These are phyloP conservation scores for Hyles lineata DNA, from an alignment of 2,888 invertebrate genomes.

Conservation along the genomic window DNA sequence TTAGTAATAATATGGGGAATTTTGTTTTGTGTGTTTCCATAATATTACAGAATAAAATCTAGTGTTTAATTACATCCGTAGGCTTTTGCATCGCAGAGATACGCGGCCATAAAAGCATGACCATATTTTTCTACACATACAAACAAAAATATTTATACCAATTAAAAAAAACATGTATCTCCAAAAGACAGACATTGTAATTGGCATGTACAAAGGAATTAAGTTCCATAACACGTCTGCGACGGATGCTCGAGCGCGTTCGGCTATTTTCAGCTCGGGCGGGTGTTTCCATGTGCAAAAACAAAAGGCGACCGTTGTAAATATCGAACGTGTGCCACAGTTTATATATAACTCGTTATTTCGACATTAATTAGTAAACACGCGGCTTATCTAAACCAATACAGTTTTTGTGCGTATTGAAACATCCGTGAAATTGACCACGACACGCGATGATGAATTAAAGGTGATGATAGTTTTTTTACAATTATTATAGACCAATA, in stretches of 20 bases:
- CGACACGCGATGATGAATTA: neutral
- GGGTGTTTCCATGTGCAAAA: slow-evolving; percentile 30
- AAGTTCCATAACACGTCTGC: slow-evolving; percentile 34
- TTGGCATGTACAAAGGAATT: slow-evolving; percentile 32
- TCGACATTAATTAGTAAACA: slow-evolving; percentile 25
- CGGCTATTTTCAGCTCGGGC: slow-evolving; percentile 42
- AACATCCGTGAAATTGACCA: neutral
- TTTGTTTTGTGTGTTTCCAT: too few species aligned
- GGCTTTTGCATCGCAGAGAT: too few species aligned
- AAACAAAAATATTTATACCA: too few species aligned
- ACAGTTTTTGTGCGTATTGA: slow-evolving; percentile 18
- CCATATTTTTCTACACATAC: too few species aligned
- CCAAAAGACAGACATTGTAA: slow-evolving; percentile 31
- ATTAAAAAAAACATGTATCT: neutral
- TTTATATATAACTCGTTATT: slow-evolving; percentile 25
- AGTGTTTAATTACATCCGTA: too few species aligned
- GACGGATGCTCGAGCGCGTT: slow-evolving; percentile 32
- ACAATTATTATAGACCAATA: slow-evolving; percentile 76
- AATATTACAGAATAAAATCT: too few species aligned
- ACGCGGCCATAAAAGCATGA: too few species aligned
- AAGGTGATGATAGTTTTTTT: slow-evolving; percentile 45
- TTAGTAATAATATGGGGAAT: too few species aligned
- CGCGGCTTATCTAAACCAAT: slow-evolving; percentile 20
- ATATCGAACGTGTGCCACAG: slow-evolving; percentile 16
- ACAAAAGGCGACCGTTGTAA: slow-evolving; percentile 26